phyloP scores from a whole-genome alignment of 2,888 invertebrate species.

The Nomada goodeniana region DNA sequence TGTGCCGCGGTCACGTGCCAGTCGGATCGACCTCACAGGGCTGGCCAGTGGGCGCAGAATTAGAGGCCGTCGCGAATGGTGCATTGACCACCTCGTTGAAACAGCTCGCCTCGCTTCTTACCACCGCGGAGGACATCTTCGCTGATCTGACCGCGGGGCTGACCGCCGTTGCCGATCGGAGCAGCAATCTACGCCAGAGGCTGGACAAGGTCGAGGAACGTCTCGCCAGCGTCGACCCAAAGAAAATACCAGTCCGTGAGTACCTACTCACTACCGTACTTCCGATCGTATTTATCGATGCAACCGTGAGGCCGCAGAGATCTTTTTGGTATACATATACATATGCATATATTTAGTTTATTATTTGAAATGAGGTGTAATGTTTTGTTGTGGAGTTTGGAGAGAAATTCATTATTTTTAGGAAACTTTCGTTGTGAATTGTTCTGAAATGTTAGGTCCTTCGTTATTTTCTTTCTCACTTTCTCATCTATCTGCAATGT shows the following conservation, averaged over 20 bases:
- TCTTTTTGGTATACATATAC: neutral
- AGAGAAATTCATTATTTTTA: no score
- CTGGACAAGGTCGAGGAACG: slow-evolving; percentile 89
- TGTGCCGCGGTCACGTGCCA: slow-evolving; percentile 90
- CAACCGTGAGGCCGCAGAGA: slow-evolving; percentile 4
- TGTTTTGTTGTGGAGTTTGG: no score
- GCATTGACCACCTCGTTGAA: slow-evolving; percentile 93
- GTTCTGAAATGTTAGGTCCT: no score
- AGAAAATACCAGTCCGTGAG: slow-evolving; percentile 97
- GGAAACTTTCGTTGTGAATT: no score
- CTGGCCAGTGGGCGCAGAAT: slow-evolving; percentile 92
- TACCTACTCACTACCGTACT: slow-evolving; percentile 80
- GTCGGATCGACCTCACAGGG: slow-evolving; percentile 93
- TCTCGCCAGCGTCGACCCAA: slow-evolving; percentile 92
- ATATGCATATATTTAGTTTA: no score
- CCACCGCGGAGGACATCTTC: slow-evolving; percentile 94
- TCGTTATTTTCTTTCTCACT: no score
- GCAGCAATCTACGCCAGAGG: slow-evolving; percentile 89
- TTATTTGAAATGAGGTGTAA: no score
- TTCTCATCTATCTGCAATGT: no score
- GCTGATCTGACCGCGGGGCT: slow-evolving; percentile 91
- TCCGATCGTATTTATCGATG: slow-evolving; percentile 24
- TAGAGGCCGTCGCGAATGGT: slow-evolving; percentile 94
- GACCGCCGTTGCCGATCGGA: slow-evolving; percentile 90
- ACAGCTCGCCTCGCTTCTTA: slow-evolving; percentile 93